Evolutionary conservation across 1,140 invertebrate species (phyloP), one percentile per base, ranked within the genome.

Genomic region (Armadillidium nasatum): DNA sequence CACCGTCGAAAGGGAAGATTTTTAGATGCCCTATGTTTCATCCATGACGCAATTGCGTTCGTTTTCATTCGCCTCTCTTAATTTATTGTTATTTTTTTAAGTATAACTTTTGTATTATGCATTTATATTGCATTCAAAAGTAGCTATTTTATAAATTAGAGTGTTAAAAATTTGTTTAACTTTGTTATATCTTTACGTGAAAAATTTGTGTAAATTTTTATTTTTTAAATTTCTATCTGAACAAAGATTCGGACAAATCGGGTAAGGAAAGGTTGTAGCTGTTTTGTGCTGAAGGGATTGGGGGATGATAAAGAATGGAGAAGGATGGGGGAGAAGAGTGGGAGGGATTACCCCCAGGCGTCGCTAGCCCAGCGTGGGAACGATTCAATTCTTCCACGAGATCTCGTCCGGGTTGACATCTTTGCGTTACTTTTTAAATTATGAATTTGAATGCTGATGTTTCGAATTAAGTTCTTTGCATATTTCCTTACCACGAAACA

Each of bases 341-440:
- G 11, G 50, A 19, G 50, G 50, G 50, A 60, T 50, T 50, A 50
- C 50, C 2, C 50, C 50, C 11, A 60, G 50, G 50, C 50, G 50
- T 60, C 50, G 50, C 50, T 13, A 60, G 50, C 50, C 50, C 50
- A 60, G 50, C 50, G 50, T 60, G 50, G 50, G 50, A 60, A 60
- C 50, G 19, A 60, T 13, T 60, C 50, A 15, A 13, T 60, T 19
- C 19, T 60, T 19, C 19, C 19, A 60, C 50, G 11, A 60, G 50
- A 60, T 60, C 50, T 60, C 50, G 50, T 60, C 50, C 50, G 50
- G 50, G 50, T 60, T 60, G 50, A 60, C 50, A 60, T 60, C 50
- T 60, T 60, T 13, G 19, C 50, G 50, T 60, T 60, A 60, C 19
- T 60, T 60, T 60, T 33, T 33, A 33, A 33, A 33, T 33, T 33